Evolutionary conservation across 2,797 vertebrate species (phyloP).

Genomic region (Anniella stebbinsi): DNA sequence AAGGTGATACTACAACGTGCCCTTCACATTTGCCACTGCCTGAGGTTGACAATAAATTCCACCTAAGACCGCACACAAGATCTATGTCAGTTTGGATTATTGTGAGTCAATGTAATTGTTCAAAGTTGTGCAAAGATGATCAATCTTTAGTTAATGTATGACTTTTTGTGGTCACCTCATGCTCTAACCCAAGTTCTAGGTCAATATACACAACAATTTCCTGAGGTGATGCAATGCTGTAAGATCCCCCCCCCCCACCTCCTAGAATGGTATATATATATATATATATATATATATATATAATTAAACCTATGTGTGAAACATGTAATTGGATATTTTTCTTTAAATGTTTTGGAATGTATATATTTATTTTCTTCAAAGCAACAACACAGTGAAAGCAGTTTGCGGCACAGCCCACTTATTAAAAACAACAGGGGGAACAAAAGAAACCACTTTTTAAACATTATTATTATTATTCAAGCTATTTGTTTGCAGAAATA

Average conservation of each 20-base stretch:
- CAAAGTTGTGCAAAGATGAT: too few relatives aligned
- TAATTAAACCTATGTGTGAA: neutral
- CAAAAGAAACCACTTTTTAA: too few relatives aligned
- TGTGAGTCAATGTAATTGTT: neutral
- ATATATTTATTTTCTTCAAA: neutral
- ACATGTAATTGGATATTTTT: neutral
- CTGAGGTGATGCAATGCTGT: neutral
- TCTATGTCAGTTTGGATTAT: neutral
- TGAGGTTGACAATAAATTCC: conserved; percentile 16
- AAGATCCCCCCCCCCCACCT: neutral
- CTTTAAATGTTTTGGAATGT: neutral
- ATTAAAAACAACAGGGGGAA: too few relatives aligned
- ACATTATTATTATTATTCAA: neutral
- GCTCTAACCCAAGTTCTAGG: neutral
- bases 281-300: too few relatives aligned
- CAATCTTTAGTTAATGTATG: neutral
- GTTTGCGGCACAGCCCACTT: too few relatives aligned
- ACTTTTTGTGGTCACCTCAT: neutral
- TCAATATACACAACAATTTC: neutral
- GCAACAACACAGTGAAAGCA: too few relatives aligned
- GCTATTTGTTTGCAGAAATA: neutral
- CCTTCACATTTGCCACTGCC: neutral
- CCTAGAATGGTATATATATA: too few relatives aligned
- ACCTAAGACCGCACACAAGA: neutral
- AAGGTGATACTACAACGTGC: conserved; percentile 1